Conservation (phyloP, 2,888 invertebrate genomes). For the Nephrotoma appendiculata region DNA sequence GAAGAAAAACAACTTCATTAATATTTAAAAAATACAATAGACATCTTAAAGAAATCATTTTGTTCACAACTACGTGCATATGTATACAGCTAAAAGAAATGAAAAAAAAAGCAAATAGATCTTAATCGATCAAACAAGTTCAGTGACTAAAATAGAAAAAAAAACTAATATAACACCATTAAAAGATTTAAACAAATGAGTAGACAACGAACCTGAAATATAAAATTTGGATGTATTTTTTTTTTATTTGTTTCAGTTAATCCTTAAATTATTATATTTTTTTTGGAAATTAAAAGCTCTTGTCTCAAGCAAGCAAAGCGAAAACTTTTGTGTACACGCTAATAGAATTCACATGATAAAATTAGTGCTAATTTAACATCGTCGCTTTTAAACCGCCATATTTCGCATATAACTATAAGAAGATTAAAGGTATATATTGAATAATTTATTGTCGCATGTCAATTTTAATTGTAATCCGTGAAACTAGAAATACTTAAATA, state of each 20-base stretch:
- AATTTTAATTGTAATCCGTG: neutral
- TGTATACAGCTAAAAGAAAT: neutral
- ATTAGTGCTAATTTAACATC: neutral
- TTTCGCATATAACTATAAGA: neutral
- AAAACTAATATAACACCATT: neutral
- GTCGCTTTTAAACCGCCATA: neutral
- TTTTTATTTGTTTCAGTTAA: neutral
- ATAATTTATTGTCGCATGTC: neutral
- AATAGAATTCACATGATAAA: neutral
- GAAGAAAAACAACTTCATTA: neutral
- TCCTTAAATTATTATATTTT: neutral
- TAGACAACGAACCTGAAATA: neutral
- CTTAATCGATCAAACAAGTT: neutral
- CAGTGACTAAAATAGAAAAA: neutral
- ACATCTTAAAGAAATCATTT: neutral
- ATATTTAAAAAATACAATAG: neutral
- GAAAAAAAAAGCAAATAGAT: neutral
- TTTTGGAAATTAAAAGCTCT: neutral
- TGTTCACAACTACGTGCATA: neutral
- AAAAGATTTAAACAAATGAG: neutral
- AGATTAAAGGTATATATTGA: neutral
- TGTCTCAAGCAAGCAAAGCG: neutral
- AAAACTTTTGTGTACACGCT: neutral
- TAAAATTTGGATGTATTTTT: neutral
- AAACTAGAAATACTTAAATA: neutral